Evolutionary conservation across 2,888 invertebrate genomes (phyloP), one percentile per base, ranked within the genome.

Genomic region (Nineta flava): DNA sequence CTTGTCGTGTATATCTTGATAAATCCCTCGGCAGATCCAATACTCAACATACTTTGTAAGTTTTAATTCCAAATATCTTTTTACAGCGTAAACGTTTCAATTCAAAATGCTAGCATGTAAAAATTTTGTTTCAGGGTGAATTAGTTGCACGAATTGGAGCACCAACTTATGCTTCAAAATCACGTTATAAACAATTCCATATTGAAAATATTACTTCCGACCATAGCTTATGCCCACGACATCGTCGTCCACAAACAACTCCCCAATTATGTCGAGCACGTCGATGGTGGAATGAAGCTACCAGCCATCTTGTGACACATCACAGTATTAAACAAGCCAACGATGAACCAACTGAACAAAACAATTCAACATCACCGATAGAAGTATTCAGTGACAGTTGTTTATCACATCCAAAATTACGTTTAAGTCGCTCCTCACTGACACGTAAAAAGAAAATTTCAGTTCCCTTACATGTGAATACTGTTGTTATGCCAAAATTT

Each of bases 91-190:
- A 26, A 26, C 4, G 7, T 26, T 26, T 26, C 4, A 26, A 5
- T 26, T n/a, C n/a, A 26, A 6, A 26, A 26, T 7, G 5, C 19
- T 19, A 5, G n/a, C n/a, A 19, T 19, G 5, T 19, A 19, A 19
- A 26, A 26, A 26, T 7, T 26, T 3, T 26, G 7, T 38, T 38
- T 38, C 38, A 38, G 38, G 38, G n/a, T 5, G 38, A 38, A 10
- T 58, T 79, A 79, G 68, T 81, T 57, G 77, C 77, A 19, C 71
- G 82, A 49, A 73, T 83, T 50, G 70, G 77, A 7, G 78, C 81
- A 1, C 81, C 80, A 2, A 83, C 83, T 1, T 74, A 77, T 58
- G 74, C 81, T 12, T 80, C 78, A n/a, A 54, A 76, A 49, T 62
- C 68, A 34, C 77, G 77, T 65, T 66, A 53, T 38, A 38, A n/a